phyloP scores from a whole-genome alignment of 2,888 invertebrate species.

The Scaptomyza caliginosa region DNA sequence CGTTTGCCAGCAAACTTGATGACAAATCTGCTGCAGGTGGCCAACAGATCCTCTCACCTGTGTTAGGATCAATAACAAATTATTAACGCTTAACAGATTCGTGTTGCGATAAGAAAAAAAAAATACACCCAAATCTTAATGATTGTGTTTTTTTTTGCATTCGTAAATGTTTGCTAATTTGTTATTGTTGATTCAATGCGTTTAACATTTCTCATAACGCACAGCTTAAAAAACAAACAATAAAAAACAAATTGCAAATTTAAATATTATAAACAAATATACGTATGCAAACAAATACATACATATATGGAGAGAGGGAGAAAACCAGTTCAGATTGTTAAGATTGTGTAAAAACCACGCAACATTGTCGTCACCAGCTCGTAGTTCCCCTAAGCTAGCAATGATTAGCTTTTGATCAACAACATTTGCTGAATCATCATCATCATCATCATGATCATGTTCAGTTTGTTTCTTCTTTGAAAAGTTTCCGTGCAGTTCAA shows the following conservation, averaged over 20 bases:
- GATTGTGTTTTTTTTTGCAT: not conserved
- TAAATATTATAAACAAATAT: not conserved
- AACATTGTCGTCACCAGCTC: constrained; percentile 53
- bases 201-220: constrained; percentile 14
- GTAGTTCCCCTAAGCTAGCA: constrained; percentile 44
- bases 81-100: not conserved
- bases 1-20: not conserved
- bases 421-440: constrained; percentile 26
- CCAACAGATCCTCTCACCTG: constrained; percentile 12
- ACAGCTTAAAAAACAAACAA: constrained; percentile 18
- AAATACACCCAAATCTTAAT: constrained; percentile 10
- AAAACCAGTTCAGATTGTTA: constrained; percentile 46
- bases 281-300: not conserved
- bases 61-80: constrained; percentile 44
- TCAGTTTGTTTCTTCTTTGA: not conserved
- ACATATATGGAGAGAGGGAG: not conserved
- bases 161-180: constrained; percentile 2
- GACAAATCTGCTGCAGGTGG: constrained; percentile 37
- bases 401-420: constrained; percentile 25
- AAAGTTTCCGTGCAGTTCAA: constrained; percentile 13
- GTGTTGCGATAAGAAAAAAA: constrained; percentile 7
- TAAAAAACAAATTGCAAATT: constrained; percentile 37
- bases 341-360: constrained; percentile 55
- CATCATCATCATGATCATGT: not conserved
- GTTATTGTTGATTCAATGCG: not conserved